phyloP scores from a whole-genome alignment of 2,113 vertebrate species.

The Pipra filicauda region DNA sequence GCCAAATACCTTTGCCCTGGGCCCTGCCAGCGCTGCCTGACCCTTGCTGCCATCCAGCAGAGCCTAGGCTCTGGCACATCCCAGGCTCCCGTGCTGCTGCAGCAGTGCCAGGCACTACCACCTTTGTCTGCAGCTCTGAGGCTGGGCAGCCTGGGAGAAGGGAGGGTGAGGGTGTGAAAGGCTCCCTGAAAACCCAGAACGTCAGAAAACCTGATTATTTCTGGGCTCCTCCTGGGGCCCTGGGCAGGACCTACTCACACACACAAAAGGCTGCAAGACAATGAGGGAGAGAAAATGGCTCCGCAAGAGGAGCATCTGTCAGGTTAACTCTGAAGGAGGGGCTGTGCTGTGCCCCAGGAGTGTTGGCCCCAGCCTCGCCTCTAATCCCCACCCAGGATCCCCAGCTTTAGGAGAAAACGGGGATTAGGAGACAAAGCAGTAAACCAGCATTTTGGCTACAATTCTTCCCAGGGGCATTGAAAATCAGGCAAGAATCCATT shows the following conservation, averaged over 20 bases:
- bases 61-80: background rate
- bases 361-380: background rate
- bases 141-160: background rate
- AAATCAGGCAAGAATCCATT: constrained; percentile 17
- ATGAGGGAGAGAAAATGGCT: constrained; percentile 41
- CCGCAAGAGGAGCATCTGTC: constrained; percentile 8
- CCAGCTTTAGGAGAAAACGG: background rate
- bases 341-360: background rate
- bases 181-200: background rate
- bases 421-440: background rate
- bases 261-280: background rate
- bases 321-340: background rate
- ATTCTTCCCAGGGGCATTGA: background rate
- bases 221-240: background rate
- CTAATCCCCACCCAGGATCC: background rate
- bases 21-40: background rate
- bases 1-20: background rate
- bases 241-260: background rate
- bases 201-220: background rate
- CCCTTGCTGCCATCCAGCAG: background rate
- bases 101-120: accelerated
- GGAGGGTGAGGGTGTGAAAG: background rate
- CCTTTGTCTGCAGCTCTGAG: constrained; percentile 1
- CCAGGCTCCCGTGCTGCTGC: background rate
- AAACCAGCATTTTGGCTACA: background rate